Base-by-base conservation (phyloP, 2,888 invertebrate genomes). In the Volucella bombylans region DNA sequence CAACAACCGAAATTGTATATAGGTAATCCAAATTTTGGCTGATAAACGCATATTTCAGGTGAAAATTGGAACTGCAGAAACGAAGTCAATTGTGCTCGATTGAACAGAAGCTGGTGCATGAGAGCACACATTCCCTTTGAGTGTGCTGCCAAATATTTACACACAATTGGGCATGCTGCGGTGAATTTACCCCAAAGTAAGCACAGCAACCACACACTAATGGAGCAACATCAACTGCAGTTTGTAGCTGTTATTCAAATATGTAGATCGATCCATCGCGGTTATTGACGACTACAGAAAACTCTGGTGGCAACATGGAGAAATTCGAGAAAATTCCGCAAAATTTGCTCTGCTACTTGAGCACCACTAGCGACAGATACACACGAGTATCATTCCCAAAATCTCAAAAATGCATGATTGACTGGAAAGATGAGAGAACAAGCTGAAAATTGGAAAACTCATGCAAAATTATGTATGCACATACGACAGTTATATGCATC, bases 141-240 rank as follows among this genome's bases (percentile, higher is more conserved):
- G 43, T 10, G 47, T 47, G 45, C 39, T 62, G 39, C 69, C 54
- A 49, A 47, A 62, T 71, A 69, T 69, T 69, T 71, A 57, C 69
- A 52, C 64, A 55, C 64, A 78, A 55, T 64, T 62, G 55, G 50
- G 71, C 64, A 43, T 78, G 64, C 18, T 64, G 78, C 62, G 77
- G 61, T 65, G 55, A 55, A 39, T 47, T 49, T 49, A n/a, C 18
- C 39, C 64, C 45, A 43, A 39, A 62, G 62, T 15, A 52, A 31
- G 23, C 47, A 55, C 0, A 12, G 12, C 38, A 14, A 41, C 10
- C 18, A 41, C 31, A 38, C 31, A 12, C 45, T 45, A n/a, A 45
- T n/a, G 45, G 12, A 45, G 45, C 45, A 45, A 31, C 31, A 31
- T 31, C 31, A 31, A 31, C 31, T 31, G 31, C 31, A 31, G 31